Evolutionary conservation across 2,113 vertebrate species (phyloP), one percentile per base, ranked within the genome.

Genomic region (Isurus oxyrinchus): DNA sequence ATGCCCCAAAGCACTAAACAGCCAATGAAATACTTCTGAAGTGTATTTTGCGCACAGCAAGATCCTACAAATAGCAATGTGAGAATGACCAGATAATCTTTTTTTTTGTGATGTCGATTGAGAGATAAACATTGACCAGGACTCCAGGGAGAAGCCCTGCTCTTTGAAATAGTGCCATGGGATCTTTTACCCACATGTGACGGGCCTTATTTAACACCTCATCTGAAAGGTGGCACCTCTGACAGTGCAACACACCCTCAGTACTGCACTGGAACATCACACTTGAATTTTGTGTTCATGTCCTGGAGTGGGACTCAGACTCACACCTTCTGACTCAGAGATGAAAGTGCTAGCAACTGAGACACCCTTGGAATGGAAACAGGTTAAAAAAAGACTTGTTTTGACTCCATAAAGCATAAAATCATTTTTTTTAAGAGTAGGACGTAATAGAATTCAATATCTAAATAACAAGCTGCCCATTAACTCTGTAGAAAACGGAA

Each of bases 401-500:
- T 63, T 93, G 31, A 10, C 57, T 63, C 90, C n/a, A 94, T 63
- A 94, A 10, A 2, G 35, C 40, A 63, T 57, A 94, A 63, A 63
- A 94, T 21, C 35, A 84, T 84, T 93, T 59, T 44, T 90, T 91
- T 88, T 61, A 66, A 35, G 31, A 23, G 2, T 40, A 4, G 40
- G 90, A 40, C 0, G 14, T 94, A 94, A 94, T 63, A 63, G 35
- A 59, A 91, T 61, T 94, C 59, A 94, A 94, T 27, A 79, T 94
- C 27, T n/a, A 23, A 61, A 66, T 40, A 94, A 94, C 90, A 94
- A 63, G 59, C 53, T 90, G 87, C 90, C 90, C 35, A 94, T 94
- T 63, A 94, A 63, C 90, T 94, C 59, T 23, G 59, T 66, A n/a
- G 59, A 94, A 94, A 94, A 61, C 40, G 90, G 59, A 94, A 94